Evolutionary conservation across 2,888 invertebrate genomes (phyloP), one percentile per base, ranked within the genome.

Genomic region (Cheilosia soror): DNA sequence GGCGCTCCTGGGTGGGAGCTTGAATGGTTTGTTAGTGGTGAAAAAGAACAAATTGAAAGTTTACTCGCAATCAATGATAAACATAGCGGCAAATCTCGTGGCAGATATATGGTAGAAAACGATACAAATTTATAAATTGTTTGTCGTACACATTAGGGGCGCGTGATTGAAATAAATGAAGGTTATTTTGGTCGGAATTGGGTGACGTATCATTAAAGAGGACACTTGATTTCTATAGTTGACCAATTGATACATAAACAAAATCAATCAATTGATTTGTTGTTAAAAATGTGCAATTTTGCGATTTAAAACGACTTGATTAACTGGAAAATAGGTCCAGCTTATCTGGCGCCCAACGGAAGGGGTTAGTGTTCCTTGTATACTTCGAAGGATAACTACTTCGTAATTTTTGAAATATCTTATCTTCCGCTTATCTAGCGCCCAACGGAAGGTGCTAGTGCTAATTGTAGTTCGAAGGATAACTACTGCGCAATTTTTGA

Each of bases 41-140:
- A 29, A 37, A 37, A 37, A 63, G 42, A 63, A 57, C 63, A 55
- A 31, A 31, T 25, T 9, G 33, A 55, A 76, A 66, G 76, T 80
- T 76, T 75, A 29, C 31, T 76, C 27, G 57, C 77, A 85, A 85
- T 85, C 85, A 81, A 77, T 81, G 55, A n/a, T 65, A 75, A 75
- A 75, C 57, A 80, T 71, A 76, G 68, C 72, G 81, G 81, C 13
- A 55, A 62, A 77, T 72, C 76, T 81, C 62, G 81, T 72, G 81
- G 81, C 68, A 62, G 66, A 81, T 72, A 51, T 63, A 37, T 71
- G 58, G 31, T 44, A 44, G 72, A 31, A 72, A 80, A 72, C 31
- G 81, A 81, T 85, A 81, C 66, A 73, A 81, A 51, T 51, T 51
- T 25, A 11, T 27, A 51, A 27, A 77, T 81, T 85, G 84, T 75